Evolutionary conservation across 2,888 invertebrate genomes (phyloP).

Genomic region (Melanargia galathea): DNA sequence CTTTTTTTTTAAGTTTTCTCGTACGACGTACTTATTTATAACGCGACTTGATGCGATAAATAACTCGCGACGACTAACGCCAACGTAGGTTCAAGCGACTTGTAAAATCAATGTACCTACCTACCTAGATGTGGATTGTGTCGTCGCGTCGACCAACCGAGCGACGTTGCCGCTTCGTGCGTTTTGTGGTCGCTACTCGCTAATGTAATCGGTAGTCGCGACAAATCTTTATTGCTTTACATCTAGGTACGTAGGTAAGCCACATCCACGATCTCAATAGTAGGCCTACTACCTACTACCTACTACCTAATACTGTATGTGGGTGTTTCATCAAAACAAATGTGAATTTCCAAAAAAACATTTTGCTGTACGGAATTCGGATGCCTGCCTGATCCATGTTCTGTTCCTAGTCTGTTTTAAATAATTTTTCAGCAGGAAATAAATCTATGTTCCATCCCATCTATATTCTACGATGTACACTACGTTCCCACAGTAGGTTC

Average conservation of each 20-base stretch:
- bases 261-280: no score
- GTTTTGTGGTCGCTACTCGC: conserved; percentile 23
- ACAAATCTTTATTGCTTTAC: background rate
- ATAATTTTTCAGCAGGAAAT: background rate
- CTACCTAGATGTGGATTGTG: conserved; percentile 14
- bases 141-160: conserved; percentile 23
- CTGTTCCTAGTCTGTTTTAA: no score
- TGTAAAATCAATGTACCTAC: conserved; percentile 28
- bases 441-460: background rate
- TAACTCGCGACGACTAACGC: conserved; percentile 45
- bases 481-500: background rate
- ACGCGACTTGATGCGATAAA: conserved; percentile 42
- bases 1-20: background rate
- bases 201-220: conserved; percentile 4
- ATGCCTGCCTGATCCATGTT: no score
- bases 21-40: no score
- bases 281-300: no score
- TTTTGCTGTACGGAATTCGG: no score
- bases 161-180: conserved; percentile 44
- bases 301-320: background rate
- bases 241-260: background rate
- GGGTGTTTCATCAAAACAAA: no score
- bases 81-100: conserved; percentile 19
- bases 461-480: background rate
- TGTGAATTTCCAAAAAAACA: no score